Evolutionary conservation across 2,113 vertebrate genomes (phyloP).

Genomic region (Lophotis ruficrista): DNA sequence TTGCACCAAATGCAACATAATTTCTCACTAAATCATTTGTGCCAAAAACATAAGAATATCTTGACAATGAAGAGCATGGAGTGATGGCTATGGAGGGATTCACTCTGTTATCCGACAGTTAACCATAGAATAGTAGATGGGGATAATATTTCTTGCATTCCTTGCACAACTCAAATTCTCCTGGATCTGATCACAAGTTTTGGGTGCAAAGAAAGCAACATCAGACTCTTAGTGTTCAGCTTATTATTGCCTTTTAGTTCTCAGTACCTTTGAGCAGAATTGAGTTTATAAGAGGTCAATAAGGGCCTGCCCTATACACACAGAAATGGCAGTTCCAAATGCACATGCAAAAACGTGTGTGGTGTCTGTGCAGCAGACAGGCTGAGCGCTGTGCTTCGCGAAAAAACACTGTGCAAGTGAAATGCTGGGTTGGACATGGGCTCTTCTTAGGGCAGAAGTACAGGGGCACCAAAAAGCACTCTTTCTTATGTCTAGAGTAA

Average conservation of each 20-base stretch:
- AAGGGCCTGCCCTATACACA: constrained; percentile 19
- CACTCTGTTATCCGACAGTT: constrained; percentile 33
- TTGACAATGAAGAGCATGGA: constrained; percentile 74
- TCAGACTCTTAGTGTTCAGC: constrained; percentile 44
- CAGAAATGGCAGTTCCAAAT: constrained; percentile 57
- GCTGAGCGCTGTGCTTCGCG: constrained; percentile 61
- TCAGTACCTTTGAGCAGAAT: constrained; percentile 6
- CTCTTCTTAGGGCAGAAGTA: constrained; percentile 64
- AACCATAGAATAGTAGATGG: not conserved
- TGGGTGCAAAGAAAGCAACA: constrained; percentile 14
- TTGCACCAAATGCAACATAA: constrained; percentile 60
- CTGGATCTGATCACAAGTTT: not conserved
- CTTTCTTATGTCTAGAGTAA: not conserved
- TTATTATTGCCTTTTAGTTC: constrained; percentile 12
- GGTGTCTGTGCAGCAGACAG: constrained; percentile 56
- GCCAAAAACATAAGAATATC: constrained; percentile 73
- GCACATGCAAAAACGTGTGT: constrained; percentile 72
- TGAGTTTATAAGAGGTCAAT: constrained; percentile 5
- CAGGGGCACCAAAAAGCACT: not conserved
- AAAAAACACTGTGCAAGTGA: constrained; percentile 71
- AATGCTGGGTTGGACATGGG: constrained; percentile 47
- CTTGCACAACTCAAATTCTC: not conserved
- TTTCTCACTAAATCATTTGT: constrained; percentile 74
- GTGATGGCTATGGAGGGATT: constrained; percentile 64
- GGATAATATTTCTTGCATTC: not conserved